Conservation (phyloP, 2,797 vertebrate species). For the Anabacerthia variegaticeps region DNA sequence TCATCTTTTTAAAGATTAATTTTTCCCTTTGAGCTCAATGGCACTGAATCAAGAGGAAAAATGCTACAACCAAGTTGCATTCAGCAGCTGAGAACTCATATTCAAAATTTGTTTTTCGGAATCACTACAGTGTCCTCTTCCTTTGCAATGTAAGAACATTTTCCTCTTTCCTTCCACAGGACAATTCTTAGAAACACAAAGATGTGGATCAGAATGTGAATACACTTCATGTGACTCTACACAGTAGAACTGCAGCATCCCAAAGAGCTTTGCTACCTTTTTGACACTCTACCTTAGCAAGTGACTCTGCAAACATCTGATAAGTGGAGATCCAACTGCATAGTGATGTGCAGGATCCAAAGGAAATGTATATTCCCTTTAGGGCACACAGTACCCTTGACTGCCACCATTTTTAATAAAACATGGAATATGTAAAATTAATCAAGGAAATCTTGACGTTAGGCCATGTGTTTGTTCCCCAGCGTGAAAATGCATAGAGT, state of each 20-base stretch:
- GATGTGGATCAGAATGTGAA: neutral
- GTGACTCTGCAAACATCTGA: neutral
- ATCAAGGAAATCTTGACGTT: neutral
- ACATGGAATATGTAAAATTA: neutral
- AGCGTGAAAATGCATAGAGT: neutral
- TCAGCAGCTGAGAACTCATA: constrained; percentile 1
- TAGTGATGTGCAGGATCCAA: neutral
- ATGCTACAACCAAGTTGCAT: constrained; percentile 23
- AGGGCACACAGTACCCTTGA: neutral
- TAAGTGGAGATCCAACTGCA: neutral
- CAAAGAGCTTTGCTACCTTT: neutral
- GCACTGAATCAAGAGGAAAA: neutral
- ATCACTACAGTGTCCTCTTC: neutral
- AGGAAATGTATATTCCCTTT: neutral
- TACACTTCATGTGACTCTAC: neutral
- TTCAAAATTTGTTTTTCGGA: neutral
- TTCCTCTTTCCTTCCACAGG: neutral
- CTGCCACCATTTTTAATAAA: neutral
- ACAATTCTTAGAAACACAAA: neutral
- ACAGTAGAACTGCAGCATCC: neutral
- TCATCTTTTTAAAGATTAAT: constrained; percentile 8
- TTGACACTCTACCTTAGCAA: neutral
- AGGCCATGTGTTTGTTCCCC: neutral
- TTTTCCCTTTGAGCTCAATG: constrained; percentile 13
- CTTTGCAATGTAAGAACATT: neutral